Percentiles rank a stretch among this genome's conserved stretches.
phyloP scores from a whole-genome alignment of 2,797 vertebrate species.

The Coranthus polyacanthus region DNA sequence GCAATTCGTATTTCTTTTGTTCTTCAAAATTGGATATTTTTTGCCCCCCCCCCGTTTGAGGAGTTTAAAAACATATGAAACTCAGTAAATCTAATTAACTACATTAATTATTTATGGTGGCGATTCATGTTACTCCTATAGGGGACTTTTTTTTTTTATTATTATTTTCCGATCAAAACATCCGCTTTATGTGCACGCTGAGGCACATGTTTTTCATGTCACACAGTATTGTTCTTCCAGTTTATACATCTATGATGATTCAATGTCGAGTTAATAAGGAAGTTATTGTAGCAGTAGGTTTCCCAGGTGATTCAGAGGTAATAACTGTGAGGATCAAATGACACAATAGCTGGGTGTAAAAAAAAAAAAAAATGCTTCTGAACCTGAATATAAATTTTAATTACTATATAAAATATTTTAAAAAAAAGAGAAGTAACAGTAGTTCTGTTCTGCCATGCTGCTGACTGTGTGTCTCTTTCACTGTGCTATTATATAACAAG shows the following conservation, averaged over 20 bases:
- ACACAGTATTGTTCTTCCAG: not conserved
- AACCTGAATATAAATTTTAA: slow-evolving; percentile 13
- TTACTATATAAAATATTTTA: not conserved
- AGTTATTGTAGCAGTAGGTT: slow-evolving; percentile 35
- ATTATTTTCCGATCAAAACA: too few species aligned
- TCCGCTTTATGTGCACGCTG: too few species aligned
- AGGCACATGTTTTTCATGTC: too few species aligned
- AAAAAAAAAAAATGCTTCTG: slow-evolving; percentile 12
- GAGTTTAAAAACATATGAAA: too few species aligned
- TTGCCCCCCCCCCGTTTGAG: too few species aligned
- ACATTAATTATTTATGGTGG: too few species aligned
- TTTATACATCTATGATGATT: slow-evolving; percentile 26
- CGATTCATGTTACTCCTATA: not conserved
- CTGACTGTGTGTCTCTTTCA: not conserved
- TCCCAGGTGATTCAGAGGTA: slow-evolving; percentile 35
- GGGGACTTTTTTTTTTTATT: too few species aligned
- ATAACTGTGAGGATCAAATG: not conserved
- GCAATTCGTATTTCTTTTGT: slow-evolving; percentile 4
- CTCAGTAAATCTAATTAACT: too few species aligned
- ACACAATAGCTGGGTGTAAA: slow-evolving; percentile 5
- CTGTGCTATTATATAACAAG: slow-evolving; percentile 22
- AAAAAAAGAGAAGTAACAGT: slow-evolving; percentile 1
- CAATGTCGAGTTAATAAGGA: slow-evolving; percentile 37
- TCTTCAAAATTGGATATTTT: not conserved
- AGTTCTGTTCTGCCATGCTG: not conserved